Evolutionary conservation across 2,113 vertebrate genomes (phyloP).

Genomic region (Xiphorhynchus elegans): DNA sequence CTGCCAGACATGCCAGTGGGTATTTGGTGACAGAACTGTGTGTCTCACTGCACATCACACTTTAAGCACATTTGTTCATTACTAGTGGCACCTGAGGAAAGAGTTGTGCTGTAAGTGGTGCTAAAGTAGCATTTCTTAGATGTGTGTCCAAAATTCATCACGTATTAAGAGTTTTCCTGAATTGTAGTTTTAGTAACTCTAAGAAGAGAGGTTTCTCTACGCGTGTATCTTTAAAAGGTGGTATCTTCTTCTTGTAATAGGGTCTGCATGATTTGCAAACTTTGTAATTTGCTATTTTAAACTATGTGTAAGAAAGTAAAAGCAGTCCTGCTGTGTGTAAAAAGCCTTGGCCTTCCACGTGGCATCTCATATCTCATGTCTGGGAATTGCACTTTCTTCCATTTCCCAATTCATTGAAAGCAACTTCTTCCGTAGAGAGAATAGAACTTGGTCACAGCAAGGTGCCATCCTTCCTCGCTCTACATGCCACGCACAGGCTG

Average conservation of each 20-base stretch:
- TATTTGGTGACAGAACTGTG: not conserved
- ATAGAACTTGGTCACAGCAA: not conserved
- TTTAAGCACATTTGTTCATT: not conserved
- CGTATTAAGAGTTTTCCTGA: not conserved
- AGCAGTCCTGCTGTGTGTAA: not conserved
- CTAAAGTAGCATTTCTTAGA: not conserved
- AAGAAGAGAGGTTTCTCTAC: not conserved
- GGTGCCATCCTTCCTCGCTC: not conserved
- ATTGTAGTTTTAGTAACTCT: not conserved
- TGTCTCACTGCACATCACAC: not conserved
- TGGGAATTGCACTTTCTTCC: not conserved
- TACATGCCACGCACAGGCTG: not conserved
- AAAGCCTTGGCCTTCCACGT: not conserved
- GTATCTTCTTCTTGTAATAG: fast-evolving
- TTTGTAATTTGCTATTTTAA: not conserved
- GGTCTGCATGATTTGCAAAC: not conserved
- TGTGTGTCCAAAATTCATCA: not conserved
- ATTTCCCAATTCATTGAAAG: not conserved
- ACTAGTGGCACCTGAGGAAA: not conserved
- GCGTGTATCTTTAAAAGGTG: not conserved
- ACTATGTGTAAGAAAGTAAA: not conserved
- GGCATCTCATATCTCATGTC: not conserved
- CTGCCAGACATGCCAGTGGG: not conserved
- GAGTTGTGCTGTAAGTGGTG: not conserved
- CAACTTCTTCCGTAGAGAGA: not conserved